Evolutionary conservation across 2,797 vertebrate species (phyloP).

Genomic region (Denticeps clupeoides): DNA sequence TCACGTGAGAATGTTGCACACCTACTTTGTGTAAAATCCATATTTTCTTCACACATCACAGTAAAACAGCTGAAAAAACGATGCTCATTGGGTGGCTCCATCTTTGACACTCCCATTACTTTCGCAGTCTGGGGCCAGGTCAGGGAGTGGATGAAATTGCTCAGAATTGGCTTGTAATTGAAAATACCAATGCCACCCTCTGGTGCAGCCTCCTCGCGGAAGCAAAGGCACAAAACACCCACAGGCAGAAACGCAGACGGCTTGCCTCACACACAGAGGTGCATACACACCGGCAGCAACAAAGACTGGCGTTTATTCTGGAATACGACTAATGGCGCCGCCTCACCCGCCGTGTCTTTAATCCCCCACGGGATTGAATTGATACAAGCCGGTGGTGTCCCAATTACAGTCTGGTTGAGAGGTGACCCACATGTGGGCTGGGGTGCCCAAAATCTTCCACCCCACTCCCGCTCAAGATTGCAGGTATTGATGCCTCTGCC

Average conservation of each 20-base stretch:
- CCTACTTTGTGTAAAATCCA: constrained; percentile 34
- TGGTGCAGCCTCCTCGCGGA: constrained; percentile 18
- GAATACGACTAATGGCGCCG: constrained; percentile 42
- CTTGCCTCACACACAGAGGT: constrained; percentile 23
- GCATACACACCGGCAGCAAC: constrained; percentile 24
- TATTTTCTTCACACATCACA: constrained; percentile 35
- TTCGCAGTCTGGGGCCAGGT: constrained; percentile 51
- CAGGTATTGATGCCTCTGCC: constrained; percentile 59
- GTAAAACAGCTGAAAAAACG: constrained; percentile 41
- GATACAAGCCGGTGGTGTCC: constrained; percentile 53
- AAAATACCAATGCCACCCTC: constrained; percentile 52
- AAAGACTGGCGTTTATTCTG: constrained; percentile 20
- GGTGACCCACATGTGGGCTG: constrained; percentile 40
- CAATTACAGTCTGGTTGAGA: constrained; percentile 53
- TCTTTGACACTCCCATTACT: constrained; percentile 58
- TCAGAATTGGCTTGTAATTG: constrained; percentile 60
- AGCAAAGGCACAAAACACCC: constrained; percentile 28
- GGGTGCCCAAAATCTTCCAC: constrained; percentile 19
- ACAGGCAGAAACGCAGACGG: constrained; percentile 12
- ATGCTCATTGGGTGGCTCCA: constrained; percentile 41
- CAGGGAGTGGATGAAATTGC: constrained; percentile 63
- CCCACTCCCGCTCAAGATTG: constrained; percentile 41
- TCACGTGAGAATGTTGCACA: no score
- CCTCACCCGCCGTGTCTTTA: constrained; percentile 36
- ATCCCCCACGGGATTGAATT: constrained; percentile 56